These are phyloP conservation scores for Phoxinus phoxinus DNA, from an alignment of 2,113 vertebrate genomes.

Conservation along the genomic window DNA sequence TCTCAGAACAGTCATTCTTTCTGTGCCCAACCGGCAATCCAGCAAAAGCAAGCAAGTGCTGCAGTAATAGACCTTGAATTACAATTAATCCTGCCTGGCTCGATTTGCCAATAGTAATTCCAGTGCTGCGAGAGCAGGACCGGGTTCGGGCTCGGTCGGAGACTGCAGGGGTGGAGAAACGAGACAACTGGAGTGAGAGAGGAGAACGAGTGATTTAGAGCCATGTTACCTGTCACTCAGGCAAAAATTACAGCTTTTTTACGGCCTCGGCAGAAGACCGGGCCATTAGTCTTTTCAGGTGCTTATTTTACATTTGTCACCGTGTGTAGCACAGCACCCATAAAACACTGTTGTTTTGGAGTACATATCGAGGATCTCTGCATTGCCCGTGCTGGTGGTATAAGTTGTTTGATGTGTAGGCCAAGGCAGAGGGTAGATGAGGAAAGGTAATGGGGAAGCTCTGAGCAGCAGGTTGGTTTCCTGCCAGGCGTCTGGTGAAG, in stretches of 20 bases:
- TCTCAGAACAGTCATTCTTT: conserved; percentile 55
- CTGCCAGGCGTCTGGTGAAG: conserved; percentile 41
- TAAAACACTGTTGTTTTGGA: conserved; percentile 32
- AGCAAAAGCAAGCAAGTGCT: conserved; percentile 60
- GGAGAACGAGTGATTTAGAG: conserved; percentile 50
- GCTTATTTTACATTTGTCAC: conserved; percentile 57
- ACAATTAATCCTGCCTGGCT: conserved; percentile 72
- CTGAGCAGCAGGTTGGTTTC: conserved; percentile 43
- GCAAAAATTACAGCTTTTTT: conserved; percentile 56
- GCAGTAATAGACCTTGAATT: conserved; percentile 72
- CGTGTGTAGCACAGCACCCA: conserved; percentile 22
- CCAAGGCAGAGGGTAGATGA: conserved; percentile 29
- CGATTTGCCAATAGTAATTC: conserved; percentile 72
- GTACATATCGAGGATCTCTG: conserved; percentile 6
- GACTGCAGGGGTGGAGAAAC: conserved; percentile 21
- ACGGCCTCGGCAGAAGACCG: conserved; percentile 42
- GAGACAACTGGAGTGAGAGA: conserved; percentile 4
- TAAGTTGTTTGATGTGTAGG: conserved; percentile 5
- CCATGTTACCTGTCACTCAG: conserved; percentile 57
- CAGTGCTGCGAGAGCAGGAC: conserved; percentile 37
- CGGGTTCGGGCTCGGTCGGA: conserved; percentile 29
- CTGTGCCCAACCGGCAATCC: conserved; percentile 37
- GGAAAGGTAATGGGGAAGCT: conserved; percentile 29
- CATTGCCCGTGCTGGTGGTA: conserved; percentile 14
- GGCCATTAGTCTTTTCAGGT: conserved; percentile 53